These are phyloP conservation scores for Nothobranchius furzeri DNA, from an alignment of 2,113 vertebrate species.

Conservation along the genomic window DNA sequence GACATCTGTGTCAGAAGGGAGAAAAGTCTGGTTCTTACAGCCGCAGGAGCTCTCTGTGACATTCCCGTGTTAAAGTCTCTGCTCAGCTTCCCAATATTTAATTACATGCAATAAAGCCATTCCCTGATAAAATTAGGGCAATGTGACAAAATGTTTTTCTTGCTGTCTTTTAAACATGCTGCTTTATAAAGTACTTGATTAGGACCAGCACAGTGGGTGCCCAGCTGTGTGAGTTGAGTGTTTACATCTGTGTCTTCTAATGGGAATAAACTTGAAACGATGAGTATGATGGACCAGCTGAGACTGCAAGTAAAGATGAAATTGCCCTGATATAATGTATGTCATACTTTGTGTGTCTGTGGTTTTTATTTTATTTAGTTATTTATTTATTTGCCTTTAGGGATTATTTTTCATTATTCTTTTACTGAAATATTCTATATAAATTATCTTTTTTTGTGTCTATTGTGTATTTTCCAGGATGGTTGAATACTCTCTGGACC, in stretches of 20 bases:
- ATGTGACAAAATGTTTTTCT: not conserved
- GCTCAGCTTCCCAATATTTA: not conserved
- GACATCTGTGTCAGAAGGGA: conserved; percentile 10
- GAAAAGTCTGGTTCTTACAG: not conserved
- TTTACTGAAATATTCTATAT: not conserved
- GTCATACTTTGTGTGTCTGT: not conserved
- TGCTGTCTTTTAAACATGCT: conserved; percentile 18
- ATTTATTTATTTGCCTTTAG: not conserved
- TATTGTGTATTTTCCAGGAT: conserved; percentile 80
- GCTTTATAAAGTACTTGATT: conserved; percentile 23
- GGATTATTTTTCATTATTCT: not conserved
- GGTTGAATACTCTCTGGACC: conserved; percentile 95
- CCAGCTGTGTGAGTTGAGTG: not conserved
- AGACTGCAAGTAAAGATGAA: not conserved
- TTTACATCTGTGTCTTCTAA: conserved; percentile 11
- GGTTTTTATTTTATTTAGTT: no score
- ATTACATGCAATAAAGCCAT: not conserved
- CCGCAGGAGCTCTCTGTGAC: not conserved
- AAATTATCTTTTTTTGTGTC: conserved; percentile 7
- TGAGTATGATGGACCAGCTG: conserved; percentile 4
- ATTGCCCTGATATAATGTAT: not conserved
- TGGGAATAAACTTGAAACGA: conserved; percentile 9
- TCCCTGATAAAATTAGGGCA: not conserved
- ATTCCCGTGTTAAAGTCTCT: not conserved
- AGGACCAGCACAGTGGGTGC: not conserved